Conservation (phyloP, 1,140 invertebrate species). For the Euwallacea fornicatus region DNA sequence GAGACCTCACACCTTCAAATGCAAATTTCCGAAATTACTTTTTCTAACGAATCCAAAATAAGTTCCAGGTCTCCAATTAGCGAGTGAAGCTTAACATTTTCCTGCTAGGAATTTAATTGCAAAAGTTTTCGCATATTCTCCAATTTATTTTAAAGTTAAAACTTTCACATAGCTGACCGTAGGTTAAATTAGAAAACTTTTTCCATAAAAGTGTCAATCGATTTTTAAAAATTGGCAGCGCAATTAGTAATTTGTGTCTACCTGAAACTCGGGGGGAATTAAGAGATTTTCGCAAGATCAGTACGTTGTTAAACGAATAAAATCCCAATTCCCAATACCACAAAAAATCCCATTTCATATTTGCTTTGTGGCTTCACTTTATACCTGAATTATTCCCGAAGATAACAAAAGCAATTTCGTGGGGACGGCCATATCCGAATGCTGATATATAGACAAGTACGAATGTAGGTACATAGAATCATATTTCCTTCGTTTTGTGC, state of each 20-base stretch:
- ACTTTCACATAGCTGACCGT: conserved; percentile 37
- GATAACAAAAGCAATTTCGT: conserved; percentile 20
- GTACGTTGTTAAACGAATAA: background rate
- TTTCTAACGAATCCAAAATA: too few relatives aligned
- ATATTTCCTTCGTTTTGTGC: conserved; percentile 13
- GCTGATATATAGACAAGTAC: conserved; percentile 12
- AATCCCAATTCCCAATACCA: background rate
- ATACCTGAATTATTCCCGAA: conserved; percentile 19
- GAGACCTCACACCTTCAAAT: too few relatives aligned
- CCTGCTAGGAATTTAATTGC: conserved; percentile 35
- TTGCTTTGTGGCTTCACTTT: background rate
- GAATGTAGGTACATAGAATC: conserved; percentile 12
- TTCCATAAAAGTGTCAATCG: conserved; percentile 38
- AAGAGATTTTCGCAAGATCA: background rate
- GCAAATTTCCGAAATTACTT: too few relatives aligned
- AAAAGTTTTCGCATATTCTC: conserved; percentile 37
- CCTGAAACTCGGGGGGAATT: too few relatives aligned
- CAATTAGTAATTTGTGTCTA: conserved; percentile 2
- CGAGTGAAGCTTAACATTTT: conserved; percentile 25
- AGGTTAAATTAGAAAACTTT: conserved; percentile 38
- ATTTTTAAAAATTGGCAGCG: conserved; percentile 14
- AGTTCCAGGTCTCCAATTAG: conserved; percentile 28
- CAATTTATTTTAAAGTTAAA: conserved; percentile 38
- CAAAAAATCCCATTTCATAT: conserved; percentile 10
- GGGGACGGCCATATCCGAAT: conserved; percentile 14